These are phyloP conservation scores for Drymodes brunneopygia DNA, from an alignment of 2,113 vertebrate species.

Conservation along the genomic window DNA sequence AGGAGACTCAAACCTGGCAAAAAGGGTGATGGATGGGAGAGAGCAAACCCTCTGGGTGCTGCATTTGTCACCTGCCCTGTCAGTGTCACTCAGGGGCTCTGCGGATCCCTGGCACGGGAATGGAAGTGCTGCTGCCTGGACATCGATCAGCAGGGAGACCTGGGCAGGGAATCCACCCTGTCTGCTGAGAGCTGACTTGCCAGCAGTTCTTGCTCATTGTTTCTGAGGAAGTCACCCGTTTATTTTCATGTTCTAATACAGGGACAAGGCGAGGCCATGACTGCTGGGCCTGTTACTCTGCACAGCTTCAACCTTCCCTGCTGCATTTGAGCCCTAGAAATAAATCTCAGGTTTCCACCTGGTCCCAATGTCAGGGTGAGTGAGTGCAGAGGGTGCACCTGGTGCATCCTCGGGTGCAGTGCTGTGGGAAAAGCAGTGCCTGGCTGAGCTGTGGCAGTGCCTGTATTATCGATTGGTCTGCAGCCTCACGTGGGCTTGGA, in stretches of 20 bases:
- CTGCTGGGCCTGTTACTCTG: neutral
- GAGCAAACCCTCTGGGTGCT: accelerated
- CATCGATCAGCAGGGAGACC: accelerated
- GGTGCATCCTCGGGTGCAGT: neutral
- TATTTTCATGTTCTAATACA: neutral
- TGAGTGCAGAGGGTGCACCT: neutral
- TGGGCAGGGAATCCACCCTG: accelerated
- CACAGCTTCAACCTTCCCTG: neutral
- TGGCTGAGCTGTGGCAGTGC: neutral
- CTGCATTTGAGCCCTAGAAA: neutral
- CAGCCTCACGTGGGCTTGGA: accelerated
- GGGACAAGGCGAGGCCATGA: neutral
- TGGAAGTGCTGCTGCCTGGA: accelerated
- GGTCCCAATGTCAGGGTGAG: neutral
- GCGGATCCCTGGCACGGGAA: accelerated
- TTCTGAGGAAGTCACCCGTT: neutral
- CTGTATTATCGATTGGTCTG: accelerated
- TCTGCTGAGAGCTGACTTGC: neutral
- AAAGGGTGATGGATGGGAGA: neutral
- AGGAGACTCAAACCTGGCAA: neutral
- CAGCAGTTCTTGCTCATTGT: accelerated
- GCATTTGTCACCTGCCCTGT: neutral
- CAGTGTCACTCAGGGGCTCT: accelerated
- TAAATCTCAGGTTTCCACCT: neutral
- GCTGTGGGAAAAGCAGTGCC: neutral